Percentiles rank a stretch among this genome's conserved stretches.
phyloP scores from a whole-genome alignment of 2,888 invertebrate genomes.

The Himalopsyche kuldschensis region DNA sequence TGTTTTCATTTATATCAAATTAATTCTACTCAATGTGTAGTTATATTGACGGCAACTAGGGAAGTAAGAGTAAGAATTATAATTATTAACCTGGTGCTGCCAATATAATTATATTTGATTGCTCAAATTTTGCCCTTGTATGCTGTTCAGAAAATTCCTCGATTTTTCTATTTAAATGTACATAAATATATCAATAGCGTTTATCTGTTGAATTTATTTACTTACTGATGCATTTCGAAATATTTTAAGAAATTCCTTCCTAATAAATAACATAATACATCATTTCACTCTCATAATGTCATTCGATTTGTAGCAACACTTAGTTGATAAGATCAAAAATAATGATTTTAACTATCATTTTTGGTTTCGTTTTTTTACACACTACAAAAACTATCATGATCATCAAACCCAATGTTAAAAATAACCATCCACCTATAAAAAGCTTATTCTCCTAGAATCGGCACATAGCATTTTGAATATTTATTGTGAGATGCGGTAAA shows the following conservation, averaged over 20 bases:
- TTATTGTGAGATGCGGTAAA: no score
- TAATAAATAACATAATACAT: not conserved
- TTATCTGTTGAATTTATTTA: not conserved
- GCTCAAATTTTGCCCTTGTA: no score
- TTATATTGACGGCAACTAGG: no score
- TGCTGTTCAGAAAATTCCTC: no score
- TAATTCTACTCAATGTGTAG: no score
- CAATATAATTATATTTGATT: no score
- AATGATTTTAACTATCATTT: not conserved
- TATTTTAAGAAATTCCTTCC: not conserved
- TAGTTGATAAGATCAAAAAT: not conserved
- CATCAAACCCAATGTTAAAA: not conserved
- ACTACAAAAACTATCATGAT: not conserved
- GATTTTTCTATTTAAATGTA: not conserved
- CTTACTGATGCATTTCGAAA: not conserved
- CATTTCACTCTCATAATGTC: not conserved
- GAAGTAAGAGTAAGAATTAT: no score
- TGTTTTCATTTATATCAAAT: no score
- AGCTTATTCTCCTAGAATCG: no score
- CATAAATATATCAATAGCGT: not conserved
- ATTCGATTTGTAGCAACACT: not conserved
- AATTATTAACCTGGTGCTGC: no score
- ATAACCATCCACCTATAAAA: no score
- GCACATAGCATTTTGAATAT: no score
- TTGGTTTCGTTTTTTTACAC: not conserved